These are phyloP conservation scores for Columbina picui DNA, from an alignment of 2,113 vertebrate species.

Conservation along the genomic window DNA sequence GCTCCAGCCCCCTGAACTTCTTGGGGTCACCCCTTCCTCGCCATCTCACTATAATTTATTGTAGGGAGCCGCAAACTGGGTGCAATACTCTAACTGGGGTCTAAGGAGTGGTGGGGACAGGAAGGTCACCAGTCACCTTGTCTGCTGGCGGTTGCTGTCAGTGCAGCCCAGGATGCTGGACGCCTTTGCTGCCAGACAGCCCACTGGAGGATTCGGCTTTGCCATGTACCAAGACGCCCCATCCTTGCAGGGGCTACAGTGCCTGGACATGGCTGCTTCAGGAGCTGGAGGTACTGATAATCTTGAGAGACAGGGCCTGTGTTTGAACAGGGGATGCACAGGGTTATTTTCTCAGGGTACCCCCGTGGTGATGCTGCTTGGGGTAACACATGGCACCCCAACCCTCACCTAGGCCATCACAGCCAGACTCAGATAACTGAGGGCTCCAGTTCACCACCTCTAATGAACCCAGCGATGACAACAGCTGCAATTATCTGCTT, in stretches of 20 bases:
- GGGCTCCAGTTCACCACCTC: not conserved
- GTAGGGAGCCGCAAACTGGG: not conserved
- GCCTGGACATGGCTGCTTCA: not conserved
- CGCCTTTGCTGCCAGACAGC: not conserved
- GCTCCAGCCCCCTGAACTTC: not conserved
- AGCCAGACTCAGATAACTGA: not conserved
- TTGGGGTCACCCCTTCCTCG: not conserved
- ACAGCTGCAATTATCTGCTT: not conserved
- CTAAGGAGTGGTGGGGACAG: not conserved
- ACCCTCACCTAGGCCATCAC: not conserved
- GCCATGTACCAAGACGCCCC: not conserved
- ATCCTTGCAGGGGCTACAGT: not conserved
- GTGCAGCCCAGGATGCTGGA: not conserved
- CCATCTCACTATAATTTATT: not conserved
- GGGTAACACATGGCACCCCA: not conserved
- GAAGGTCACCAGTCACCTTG: not conserved
- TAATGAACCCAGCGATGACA: rapidly evolving
- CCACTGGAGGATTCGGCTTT: not conserved
- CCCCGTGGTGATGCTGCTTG: rapidly evolving
- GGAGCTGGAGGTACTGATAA: not conserved
- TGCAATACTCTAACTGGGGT: not conserved
- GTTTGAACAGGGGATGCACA: not conserved
- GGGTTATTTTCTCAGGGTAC: not conserved
- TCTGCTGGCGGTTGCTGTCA: not conserved
- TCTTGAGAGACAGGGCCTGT: not conserved